phyloP scores from a whole-genome alignment of 2,888 invertebrate genomes.

The Hofmannophila pseudospretella region DNA sequence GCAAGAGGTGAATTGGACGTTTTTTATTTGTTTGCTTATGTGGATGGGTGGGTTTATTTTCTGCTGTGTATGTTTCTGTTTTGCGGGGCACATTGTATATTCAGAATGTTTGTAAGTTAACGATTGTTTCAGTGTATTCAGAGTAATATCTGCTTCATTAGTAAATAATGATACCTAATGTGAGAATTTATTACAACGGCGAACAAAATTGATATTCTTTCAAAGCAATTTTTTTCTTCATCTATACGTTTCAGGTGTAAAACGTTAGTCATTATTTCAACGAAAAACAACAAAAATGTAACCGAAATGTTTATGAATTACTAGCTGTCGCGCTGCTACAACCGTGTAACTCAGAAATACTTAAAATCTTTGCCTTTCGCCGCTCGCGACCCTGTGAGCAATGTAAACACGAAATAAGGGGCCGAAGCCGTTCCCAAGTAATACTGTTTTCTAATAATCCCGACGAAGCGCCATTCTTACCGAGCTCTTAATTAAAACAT shows the following conservation, averaged over 20 bases:
- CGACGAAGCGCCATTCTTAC: constrained; percentile 35
- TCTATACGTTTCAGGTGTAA: too few species aligned
- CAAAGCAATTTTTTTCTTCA: too few species aligned
- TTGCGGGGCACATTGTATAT: neutral
- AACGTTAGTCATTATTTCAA: too few species aligned
- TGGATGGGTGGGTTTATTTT: constrained; percentile 13
- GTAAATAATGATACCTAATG: too few species aligned
- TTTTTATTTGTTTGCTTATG: constrained; percentile 15
- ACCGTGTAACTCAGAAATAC: constrained; percentile 2
- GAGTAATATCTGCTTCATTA: too few species aligned
- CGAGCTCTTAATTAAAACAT: constrained; percentile 58
- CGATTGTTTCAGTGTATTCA: too few species aligned
- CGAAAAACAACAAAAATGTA: too few species aligned
- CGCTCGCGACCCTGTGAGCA: neutral
- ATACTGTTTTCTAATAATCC: constrained; percentile 53
- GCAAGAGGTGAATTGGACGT: constrained; percentile 15
- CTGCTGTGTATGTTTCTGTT: neutral
- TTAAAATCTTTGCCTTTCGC: neutral
- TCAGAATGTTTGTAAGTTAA: too few species aligned
- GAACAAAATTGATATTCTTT: too few species aligned
- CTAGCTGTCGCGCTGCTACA: neutral
- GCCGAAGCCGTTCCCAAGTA: constrained; percentile 22
- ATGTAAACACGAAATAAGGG: constrained; percentile 28
- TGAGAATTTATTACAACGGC: too few species aligned
- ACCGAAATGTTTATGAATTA: neutral